A percentile compares a stretch with the other conserved stretches of the same genome.
Evolutionary conservation across 1,140 invertebrate species (phyloP).

Genomic region (Daktulosphaira vitifoliae): DNA sequence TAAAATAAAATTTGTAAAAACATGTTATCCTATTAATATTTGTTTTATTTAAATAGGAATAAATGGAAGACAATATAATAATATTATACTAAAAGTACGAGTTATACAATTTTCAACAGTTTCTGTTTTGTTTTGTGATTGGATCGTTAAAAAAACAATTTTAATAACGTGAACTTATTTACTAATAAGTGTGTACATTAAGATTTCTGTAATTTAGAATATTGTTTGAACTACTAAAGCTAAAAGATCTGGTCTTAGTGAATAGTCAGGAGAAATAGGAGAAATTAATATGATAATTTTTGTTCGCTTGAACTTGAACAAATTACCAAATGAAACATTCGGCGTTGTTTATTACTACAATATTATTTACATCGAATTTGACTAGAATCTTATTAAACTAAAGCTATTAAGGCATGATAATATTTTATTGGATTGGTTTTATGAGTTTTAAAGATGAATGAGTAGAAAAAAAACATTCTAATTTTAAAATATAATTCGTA

Average conservation of each 20-base stretch:
- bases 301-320: too few species aligned
- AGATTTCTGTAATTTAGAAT: constrained; percentile 28
- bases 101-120: constrained; percentile 11
- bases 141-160: constrained; percentile 19
- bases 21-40: constrained; percentile 30
- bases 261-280: too few species aligned
- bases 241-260: too few species aligned
- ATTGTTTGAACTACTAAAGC: too few species aligned
- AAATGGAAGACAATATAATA: constrained; percentile 33
- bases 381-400: not conserved
- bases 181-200: constrained; percentile 24
- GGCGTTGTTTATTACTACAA: not conserved
- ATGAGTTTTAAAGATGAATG: constrained; percentile 3
- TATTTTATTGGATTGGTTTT: not conserved
- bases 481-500: constrained; percentile 32
- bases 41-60: constrained; percentile 22
- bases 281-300: too few species aligned
- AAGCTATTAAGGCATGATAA: constrained; percentile 3
- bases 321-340: too few species aligned
- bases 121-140: constrained; percentile 4
- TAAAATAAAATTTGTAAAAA: constrained; percentile 26
- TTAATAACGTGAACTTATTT: constrained; percentile 29
- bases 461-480: constrained; percentile 16
- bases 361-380: constrained; percentile 19
- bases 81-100: constrained; percentile 28